Base-by-base conservation (phyloP, 2,888 invertebrate genomes). In the Drepana falcataria region DNA sequence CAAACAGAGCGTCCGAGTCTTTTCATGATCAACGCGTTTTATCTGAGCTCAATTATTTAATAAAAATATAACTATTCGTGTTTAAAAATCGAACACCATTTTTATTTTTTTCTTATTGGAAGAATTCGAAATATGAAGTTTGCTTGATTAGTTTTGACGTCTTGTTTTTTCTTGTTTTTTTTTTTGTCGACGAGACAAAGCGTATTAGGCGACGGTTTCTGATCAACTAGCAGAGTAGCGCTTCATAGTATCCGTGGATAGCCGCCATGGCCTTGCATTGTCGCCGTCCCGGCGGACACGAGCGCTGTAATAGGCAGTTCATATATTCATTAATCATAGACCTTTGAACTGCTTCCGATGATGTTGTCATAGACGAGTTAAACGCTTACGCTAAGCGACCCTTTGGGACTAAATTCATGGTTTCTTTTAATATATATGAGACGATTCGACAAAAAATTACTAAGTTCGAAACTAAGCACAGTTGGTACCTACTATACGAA, bases 181-280 rank as follows among this genome's bases (percentile, higher is more conserved):
- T 61, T 59, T 60, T 41, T 47, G 55, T 55, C 58, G 60, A 64
- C 65, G 48, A 59, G 53, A 55, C 54, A 56, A 59, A 63, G 64
- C 65, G 64, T 66, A 61, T 65, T 48, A 63, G 60, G 51, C 65
- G 69, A 59, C 75, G 71, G 64, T 60, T 69, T 61, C 65, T 62
- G 74, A 68, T 63, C 65, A 64, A 81, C 81, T 82, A 77, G 73
- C 70, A 65, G 59, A 69, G 69, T 69, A 64, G 66, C 75, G 73
- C 76, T 81, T 79, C 79, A 76, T 75, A 72, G 5, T 71, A 78
- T 79, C 74, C 77, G 78, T 62, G 63, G 67, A 73, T 68, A 66
- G 66, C 58, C 66, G 77, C 75, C 76, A 58, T 77, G 81, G 77
- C 83, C 81, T 79, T 83, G 83, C 59, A 59, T 35, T 56, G 59